Evolutionary conservation across 2,888 invertebrate genomes (phyloP), one percentile per base, ranked within the genome.

Genomic region (Leucophenga montana): DNA sequence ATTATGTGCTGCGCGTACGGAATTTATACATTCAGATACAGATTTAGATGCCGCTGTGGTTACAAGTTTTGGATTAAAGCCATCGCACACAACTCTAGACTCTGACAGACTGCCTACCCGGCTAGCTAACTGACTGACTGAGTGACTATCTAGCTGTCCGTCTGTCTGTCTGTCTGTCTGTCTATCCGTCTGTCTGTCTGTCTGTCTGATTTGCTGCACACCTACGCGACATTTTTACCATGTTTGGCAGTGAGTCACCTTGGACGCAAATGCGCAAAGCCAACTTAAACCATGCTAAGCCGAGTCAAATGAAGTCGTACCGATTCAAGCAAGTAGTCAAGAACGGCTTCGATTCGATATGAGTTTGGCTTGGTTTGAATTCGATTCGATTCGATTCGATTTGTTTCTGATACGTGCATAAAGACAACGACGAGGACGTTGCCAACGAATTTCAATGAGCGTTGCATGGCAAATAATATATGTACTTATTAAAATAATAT

Each of bases 201-300:
- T 1, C 8, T 8, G 39, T 11, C 11, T 39, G 39, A n/a, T 5
- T 39, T 39, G 50, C 50, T 50, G 18, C 50, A 50, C 50, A 50
- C 50, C 50, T 50, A 50, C 50, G 39, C 39, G 18, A 50, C 50
- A 50, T 50, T 50, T 50, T 50, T 50, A 18, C 50, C 50, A 50
- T 50, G 50, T 50, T 50, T 50, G 50, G 50, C 50, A 50, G 50
- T 50, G 16, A 50, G 50, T 50, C 50, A 50, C 50, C 50, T 50
- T 50, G 50, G 18, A 50, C 50, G 50, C 50, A 50, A 50, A n/a
- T 18, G 50, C 16, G 18, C 18, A 50, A 50, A 50, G 50, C 50
- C 50, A 50, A 50, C 39, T 39, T 39, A 39, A n/a, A 16, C 50
- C 50, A 18, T 11, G 18, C 18, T 13, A 50, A n/a, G 50, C 18